These are phyloP conservation scores for Cephalopachus bancanus DNA, from an alignment of 2,797 vertebrate genomes.

Conservation along the genomic window DNA sequence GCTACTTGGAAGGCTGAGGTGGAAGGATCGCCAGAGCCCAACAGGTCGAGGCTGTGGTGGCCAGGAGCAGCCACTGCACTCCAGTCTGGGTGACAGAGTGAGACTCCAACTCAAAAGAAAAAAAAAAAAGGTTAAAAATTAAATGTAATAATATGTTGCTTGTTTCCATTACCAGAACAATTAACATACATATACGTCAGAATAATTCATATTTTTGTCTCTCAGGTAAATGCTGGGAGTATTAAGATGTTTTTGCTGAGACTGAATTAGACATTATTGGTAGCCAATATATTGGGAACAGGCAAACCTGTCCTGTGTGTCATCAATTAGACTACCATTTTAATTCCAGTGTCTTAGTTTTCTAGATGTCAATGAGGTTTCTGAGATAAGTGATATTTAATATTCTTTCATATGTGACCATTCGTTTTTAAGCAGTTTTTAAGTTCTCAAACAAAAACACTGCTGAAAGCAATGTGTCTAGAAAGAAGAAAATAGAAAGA, in stretches of 20 bases:
- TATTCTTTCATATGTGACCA: neutral
- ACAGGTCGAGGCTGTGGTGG: no score
- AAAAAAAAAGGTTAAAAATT: neutral
- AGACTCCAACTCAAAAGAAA: no score
- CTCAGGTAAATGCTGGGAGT: neutral
- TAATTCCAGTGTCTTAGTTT: neutral
- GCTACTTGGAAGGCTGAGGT: no score
- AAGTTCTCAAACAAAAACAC: neutral
- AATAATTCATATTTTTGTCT: neutral
- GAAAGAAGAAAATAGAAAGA: neutral
- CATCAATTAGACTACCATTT: neutral
- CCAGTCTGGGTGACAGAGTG: neutral
- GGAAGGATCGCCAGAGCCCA: no score
- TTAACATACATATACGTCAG: neutral
- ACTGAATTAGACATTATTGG: neutral
- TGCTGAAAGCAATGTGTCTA: neutral
- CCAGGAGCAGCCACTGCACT: no score
- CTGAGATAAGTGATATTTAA: slow-evolving; percentile 1
- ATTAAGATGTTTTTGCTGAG: neutral
- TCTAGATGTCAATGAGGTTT: neutral
- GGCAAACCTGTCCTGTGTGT: neutral
- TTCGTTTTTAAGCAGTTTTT: neutral
- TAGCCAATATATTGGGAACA: neutral
- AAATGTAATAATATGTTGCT: neutral
- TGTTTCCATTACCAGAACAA: neutral